Base-by-base conservation (phyloP, 2,113 vertebrate species). In the Toxotes jaculatrix region DNA sequence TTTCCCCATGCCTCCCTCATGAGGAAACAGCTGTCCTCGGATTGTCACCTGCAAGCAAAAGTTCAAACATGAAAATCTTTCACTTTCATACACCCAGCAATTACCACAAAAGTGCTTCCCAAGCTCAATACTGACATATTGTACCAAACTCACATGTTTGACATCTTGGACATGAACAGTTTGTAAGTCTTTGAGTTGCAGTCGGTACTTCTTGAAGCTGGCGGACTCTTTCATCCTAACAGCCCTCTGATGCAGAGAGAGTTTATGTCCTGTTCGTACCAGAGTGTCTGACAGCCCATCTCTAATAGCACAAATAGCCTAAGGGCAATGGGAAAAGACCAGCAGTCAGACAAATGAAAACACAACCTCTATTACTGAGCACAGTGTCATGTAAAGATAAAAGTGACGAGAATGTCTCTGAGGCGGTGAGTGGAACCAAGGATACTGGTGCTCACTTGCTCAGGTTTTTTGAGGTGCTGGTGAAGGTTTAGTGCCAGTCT, bases 401-500 rank as follows among this genome's bases (percentile, higher is more conserved):
- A 3, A 72, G 9, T 49, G 7, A 62, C 10, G 5, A 71, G 17
- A 16, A 62, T 43, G 9, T 55, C 0, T 71, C 23, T 36, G 1
- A 42, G 27, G 19, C 10, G 27, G 6, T 62, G 1, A 68, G 45
- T 34, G 16, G 14, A 63, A n/a, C 68, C 69, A 66, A 56, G 80
- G 80, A 70, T 3, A 21, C 2, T 66, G 31, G 10, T 38, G n/a
- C 84, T 11, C 93, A 98, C 97, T 93, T 94, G 93, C 74, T 96
- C 93, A 0, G 90, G 91, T 73, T 91, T 94, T 87, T 97, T 99
- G 56, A 99, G 87, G 88, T 99, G 98, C 88, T 99, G 97, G 56
- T 99, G 97, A 17, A 99, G 92, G 90, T 99, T 99, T 17, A 99
- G 95, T 0, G 97, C 97, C 38, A 99, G 94, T 5, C 98, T 95